Conservation (phyloP, 1,140 invertebrate genomes). For the Drosophila malerkotliana region DNA sequence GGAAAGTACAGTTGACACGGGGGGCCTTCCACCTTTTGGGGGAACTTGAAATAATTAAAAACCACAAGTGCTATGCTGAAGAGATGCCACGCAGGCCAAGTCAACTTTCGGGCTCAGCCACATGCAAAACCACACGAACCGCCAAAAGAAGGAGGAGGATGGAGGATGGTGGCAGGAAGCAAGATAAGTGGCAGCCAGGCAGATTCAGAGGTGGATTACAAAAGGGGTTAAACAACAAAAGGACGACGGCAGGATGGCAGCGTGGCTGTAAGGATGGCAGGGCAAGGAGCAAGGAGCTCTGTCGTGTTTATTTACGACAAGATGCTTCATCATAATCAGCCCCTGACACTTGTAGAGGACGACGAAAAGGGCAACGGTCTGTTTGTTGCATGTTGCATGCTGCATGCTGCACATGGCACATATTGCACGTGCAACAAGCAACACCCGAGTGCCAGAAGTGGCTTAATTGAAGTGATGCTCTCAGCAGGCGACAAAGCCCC, state of each 20-base stretch:
- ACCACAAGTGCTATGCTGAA: slow-evolving; percentile 63
- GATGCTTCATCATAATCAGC: slow-evolving; percentile 79
- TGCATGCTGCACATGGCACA: slow-evolving; percentile 25
- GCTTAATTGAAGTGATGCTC: slow-evolving; percentile 77
- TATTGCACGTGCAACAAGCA: slow-evolving; percentile 56
- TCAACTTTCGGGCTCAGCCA: slow-evolving; percentile 29
- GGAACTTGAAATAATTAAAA: slow-evolving; percentile 75
- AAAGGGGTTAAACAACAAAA: slow-evolving; percentile 75
- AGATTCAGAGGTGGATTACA: slow-evolving; percentile 54
- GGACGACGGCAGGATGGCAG: not conserved
- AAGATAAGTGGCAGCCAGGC: slow-evolving; percentile 43
- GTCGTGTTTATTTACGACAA: slow-evolving; percentile 78
- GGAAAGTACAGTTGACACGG: slow-evolving; percentile 30
- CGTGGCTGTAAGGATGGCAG: not conserved
- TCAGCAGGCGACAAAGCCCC: slow-evolving; percentile 33
- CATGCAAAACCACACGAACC: slow-evolving; percentile 41
- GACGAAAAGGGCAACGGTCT: slow-evolving; percentile 26
- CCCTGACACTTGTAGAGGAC: slow-evolving; percentile 67
- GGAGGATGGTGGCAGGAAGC: slow-evolving; percentile 34
- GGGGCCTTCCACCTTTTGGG: slow-evolving; percentile 1
- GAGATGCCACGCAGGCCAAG: slow-evolving; percentile 34
- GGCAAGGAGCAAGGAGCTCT: slow-evolving; percentile 25
- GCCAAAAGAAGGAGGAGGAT: slow-evolving; percentile 17
- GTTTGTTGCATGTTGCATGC: slow-evolving; percentile 25
- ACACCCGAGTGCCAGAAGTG: slow-evolving; percentile 57